These are phyloP conservation scores for Latheticus oryzae DNA, from an alignment of 2,888 invertebrate genomes.

Conservation along the genomic window DNA sequence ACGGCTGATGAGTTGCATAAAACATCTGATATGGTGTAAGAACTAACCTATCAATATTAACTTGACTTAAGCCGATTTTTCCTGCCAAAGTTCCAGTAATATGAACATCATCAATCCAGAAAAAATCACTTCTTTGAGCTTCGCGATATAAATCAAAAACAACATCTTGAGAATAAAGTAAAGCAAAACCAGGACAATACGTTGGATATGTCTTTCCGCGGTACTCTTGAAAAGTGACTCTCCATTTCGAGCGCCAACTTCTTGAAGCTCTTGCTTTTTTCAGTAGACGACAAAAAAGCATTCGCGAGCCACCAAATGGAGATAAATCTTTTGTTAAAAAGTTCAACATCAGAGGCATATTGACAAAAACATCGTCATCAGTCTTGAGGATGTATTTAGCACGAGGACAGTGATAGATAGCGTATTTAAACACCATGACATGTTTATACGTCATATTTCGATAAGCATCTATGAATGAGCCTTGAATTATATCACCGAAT, in stretches of 20 bases:
- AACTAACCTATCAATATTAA: slow-evolving; percentile 59
- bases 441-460: slow-evolving; percentile 88
- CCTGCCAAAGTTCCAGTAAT: slow-evolving; percentile 74
- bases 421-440: slow-evolving; percentile 85
- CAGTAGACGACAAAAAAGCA: slow-evolving; percentile 74
- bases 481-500: slow-evolving; percentile 80
- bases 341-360: slow-evolving; percentile 72
- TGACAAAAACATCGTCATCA: slow-evolving; percentile 83
- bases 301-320: slow-evolving; percentile 70
- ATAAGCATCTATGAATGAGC: slow-evolving; percentile 81
- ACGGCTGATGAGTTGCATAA: slow-evolving; percentile 42
- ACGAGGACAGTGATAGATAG: slow-evolving; percentile 74
- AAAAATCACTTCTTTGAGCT: slow-evolving; percentile 71
- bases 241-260: slow-evolving; percentile 80
- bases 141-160: slow-evolving; percentile 68
- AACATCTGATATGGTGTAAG: slow-evolving; percentile 42
- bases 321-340: slow-evolving; percentile 71
- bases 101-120: slow-evolving; percentile 82
- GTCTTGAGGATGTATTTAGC: slow-evolving; percentile 77
- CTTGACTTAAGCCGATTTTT: slow-evolving; percentile 70
- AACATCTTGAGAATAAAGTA: slow-evolving; percentile 71
- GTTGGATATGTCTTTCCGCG: slow-evolving; percentile 74
- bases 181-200: slow-evolving; percentile 79
- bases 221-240: slow-evolving; percentile 77
- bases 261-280: slow-evolving; percentile 57